Evolutionary conservation across 2,888 invertebrate species (phyloP), one percentile per base, ranked within the genome.

Genomic region (Leptopterna dolabrata): DNA sequence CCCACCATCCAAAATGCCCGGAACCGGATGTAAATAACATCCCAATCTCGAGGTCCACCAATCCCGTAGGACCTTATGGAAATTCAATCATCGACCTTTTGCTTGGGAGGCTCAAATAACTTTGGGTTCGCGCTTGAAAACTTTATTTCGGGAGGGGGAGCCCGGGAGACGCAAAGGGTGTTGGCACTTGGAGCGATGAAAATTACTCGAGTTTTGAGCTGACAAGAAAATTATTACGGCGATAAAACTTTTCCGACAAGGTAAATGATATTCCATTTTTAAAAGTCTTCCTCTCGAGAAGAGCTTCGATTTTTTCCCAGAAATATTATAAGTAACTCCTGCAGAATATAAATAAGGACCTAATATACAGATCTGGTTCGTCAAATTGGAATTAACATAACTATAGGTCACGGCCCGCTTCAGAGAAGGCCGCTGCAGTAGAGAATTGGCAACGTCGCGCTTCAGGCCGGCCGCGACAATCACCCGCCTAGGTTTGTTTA

Each of bases 21-120:
- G 73, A 76, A 85, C 85, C 85, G 85, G 85, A 85, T 85, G 85
- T 85, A 85, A 85, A 85, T 85, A 85, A 85, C 85, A 85, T 85
- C 76, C 85, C 83, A 83, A 83, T 83, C 70, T 83, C 81, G 51
- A n/a, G 63, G 83, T 70, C 83, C 83, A 70, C 83, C 83, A 83
- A 83, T 83, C 83, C 70, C 70, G 70, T 16, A 36, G 83, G 83
- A 83, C 83, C 83, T 83, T 83, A 83, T 83, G 70, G 83, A 83
- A 83, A 83, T 83, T 83, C 83, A 83, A 83, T 83, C 83, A 83
- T 70, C 83, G 83, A 63, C 41, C 83, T 83, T 83, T 30, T 27
- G 70, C 63, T 29, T 55, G n/a, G 70, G 63, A 70, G 70, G 83
- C 70, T 70, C 63, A 70, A 83, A 83, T 83, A 83, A 83, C 63